A percentile compares a stretch with the other conserved stretches of the same genome.
These are phyloP conservation scores for Idris sp. DNA, from an alignment of 1,140 invertebrate species.

Conservation along the genomic window DNA sequence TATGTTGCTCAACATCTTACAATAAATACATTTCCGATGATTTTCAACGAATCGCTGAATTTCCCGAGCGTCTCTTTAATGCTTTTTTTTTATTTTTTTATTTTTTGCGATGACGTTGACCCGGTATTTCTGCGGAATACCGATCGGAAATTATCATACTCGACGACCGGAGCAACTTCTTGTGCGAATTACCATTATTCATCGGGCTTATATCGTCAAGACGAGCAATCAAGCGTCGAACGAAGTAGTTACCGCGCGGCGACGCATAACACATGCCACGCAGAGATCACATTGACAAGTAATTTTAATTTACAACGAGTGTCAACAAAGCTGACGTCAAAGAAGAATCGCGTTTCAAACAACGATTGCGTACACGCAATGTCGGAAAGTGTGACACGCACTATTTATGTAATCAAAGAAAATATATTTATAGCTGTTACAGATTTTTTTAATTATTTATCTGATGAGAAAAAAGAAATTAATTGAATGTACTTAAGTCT, in stretches of 20 bases:
- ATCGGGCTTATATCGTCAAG: constrained; percentile 54
- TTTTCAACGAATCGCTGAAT: constrained; percentile 18
- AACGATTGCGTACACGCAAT: constrained; percentile 30
- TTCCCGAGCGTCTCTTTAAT: constrained; percentile 23
- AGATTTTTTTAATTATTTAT: background rate
- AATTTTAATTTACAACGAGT: constrained; percentile 65
- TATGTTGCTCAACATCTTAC: background rate
- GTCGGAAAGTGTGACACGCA: constrained; percentile 20
- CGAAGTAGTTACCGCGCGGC: constrained; percentile 55
- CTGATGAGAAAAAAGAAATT: background rate
- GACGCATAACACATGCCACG: constrained; percentile 57
- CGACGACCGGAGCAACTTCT: constrained; percentile 38
- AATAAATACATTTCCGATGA: constrained; percentile 2
- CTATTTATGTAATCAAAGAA: constrained; percentile 43
- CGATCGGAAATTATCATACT: constrained; percentile 45
- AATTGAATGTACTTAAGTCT: too few species aligned
- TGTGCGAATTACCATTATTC: constrained; percentile 62
- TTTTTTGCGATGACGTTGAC: constrained; percentile 43
- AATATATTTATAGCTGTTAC: constrained; percentile 20
- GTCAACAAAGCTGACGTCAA: constrained; percentile 53
- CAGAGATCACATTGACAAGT: constrained; percentile 58
- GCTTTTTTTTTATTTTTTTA: too few species aligned
- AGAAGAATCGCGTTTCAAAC: constrained; percentile 63
- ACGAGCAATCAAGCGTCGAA: constrained; percentile 59
- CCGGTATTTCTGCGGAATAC: constrained; percentile 33